phyloP scores from a whole-genome alignment of 1,140 invertebrate species.

The Pteromalus puparum region DNA sequence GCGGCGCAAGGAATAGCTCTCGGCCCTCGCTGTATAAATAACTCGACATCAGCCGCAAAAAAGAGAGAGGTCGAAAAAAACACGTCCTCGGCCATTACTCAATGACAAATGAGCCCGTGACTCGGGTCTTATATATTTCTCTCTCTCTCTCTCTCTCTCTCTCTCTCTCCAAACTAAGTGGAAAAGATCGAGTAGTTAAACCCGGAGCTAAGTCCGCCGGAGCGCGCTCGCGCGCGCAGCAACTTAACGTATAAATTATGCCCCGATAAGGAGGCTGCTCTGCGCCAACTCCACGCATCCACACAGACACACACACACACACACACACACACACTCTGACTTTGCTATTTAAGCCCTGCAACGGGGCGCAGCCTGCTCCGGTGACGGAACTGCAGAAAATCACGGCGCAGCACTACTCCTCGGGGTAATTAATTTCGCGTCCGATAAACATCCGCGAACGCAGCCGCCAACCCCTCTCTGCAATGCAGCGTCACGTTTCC shows the following conservation, averaged over 20 bases:
- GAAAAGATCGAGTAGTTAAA: conserved; percentile 1
- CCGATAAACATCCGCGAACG: conserved; percentile 32
- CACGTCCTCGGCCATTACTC: background rate
- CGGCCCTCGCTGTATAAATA: no score
- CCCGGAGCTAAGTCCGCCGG: background rate
- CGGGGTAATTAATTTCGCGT: conserved; percentile 37
- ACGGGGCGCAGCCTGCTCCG: background rate
- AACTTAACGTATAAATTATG: conserved; percentile 38
- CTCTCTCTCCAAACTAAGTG: background rate
- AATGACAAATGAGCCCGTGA: conserved; percentile 2
- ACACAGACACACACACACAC: background rate
- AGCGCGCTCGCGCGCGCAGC: background rate
- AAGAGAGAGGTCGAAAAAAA: no score
- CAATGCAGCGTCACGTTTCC: background rate
- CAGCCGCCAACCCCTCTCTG: background rate
- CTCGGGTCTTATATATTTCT: background rate
- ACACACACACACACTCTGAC: background rate
- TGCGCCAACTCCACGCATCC: background rate
- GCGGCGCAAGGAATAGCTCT: no score
- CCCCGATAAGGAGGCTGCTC: conserved; percentile 17
- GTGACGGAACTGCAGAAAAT: background rate
- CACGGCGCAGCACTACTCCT: background rate
- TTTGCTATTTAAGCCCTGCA: background rate
- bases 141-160: background rate
- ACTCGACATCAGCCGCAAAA: background rate